Evolutionary conservation across 2,113 vertebrate species (phyloP).

Genomic region (Natator depressus): DNA sequence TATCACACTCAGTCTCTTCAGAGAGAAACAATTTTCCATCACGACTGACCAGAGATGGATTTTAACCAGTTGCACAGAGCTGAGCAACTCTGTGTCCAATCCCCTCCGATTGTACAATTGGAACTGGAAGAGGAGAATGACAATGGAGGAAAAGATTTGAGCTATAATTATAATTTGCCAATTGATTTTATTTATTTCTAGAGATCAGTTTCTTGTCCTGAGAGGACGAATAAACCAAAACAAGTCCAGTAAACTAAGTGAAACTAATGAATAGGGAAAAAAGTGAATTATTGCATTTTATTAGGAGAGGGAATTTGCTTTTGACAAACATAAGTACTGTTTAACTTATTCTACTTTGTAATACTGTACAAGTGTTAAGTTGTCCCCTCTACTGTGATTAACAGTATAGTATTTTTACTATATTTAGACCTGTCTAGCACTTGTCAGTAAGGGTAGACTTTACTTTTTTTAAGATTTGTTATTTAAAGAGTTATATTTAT

Average conservation of each 20-base stretch:
- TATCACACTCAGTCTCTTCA: not conserved
- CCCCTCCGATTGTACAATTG: not conserved
- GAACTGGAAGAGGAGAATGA: not conserved
- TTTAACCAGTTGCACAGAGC: not conserved
- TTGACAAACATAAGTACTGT: conserved; percentile 63
- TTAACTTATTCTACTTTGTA: conserved; percentile 48
- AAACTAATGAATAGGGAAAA: conserved; percentile 36
- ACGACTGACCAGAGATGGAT: not conserved
- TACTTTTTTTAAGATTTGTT: not conserved
- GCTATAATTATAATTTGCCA: not conserved
- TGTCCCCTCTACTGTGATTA: not conserved
- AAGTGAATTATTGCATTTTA: conserved; percentile 37
- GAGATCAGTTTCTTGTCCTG: not conserved
- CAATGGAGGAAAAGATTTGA: not conserved
- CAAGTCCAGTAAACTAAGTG: conserved; percentile 60
- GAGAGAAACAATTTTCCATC: not conserved
- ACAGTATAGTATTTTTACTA: not conserved
- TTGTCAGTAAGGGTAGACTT: not conserved
- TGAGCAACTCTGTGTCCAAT: not conserved
- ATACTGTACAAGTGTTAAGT: not conserved
- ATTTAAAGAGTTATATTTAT: not conserved
- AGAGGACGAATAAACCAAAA: conserved; percentile 27
- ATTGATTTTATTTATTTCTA: not conserved
- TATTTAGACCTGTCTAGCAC: not conserved
- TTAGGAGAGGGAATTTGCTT: conserved; percentile 70